Base-by-base conservation (phyloP, 2,113 vertebrate genomes). In the Phalacrocorax pelagicus region DNA sequence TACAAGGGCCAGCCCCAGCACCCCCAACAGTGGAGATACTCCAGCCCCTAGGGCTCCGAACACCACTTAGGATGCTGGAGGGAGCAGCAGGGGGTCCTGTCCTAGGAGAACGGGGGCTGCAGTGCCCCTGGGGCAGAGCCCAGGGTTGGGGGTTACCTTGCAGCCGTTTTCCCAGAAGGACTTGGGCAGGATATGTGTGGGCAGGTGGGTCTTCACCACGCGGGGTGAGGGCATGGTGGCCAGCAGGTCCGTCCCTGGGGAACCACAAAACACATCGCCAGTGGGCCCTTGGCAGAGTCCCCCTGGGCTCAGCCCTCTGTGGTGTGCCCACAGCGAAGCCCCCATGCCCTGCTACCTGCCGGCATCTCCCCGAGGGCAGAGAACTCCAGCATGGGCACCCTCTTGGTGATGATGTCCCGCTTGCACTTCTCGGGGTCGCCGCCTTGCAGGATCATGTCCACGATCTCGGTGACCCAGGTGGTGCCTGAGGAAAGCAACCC, bases 391-490 rank as follows among this genome's bases (percentile, higher is more conserved):
- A 98, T 98, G 66, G 98, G 98, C 46, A 98, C 97, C 71, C 97
- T 97, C 5, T 22, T 84, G 67, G 13, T 90, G 88, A 98, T 98
- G 29, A 94, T 24, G 22, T 96, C 98, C 54, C 97, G 46, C 63
- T 96, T 97, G 92, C 97, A 97, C 72, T 98, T 98, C 36, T 97
- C 96, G 3, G 84, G 7, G 75, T 98, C 90, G 8, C 97, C 97
- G 0, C 95, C 81, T 71, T 98, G 92, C 49, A 98, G 73, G 81
- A 98, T 57, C 96, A 98, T 95, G 80, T 98, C 98, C 77, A 97
- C 92, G 36, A 98, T 98, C 97, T 98, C 98, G 2, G 75, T 87
- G 57, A 98, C 38, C 98, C 98, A 98, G 9, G 98, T 98, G 38
- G 98, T 98, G 57, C 98, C 98, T 98, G 61, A 4, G 27, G 73